Conservation (phyloP, 1,140 invertebrate species). For the Helicoverpa armigera region DNA sequence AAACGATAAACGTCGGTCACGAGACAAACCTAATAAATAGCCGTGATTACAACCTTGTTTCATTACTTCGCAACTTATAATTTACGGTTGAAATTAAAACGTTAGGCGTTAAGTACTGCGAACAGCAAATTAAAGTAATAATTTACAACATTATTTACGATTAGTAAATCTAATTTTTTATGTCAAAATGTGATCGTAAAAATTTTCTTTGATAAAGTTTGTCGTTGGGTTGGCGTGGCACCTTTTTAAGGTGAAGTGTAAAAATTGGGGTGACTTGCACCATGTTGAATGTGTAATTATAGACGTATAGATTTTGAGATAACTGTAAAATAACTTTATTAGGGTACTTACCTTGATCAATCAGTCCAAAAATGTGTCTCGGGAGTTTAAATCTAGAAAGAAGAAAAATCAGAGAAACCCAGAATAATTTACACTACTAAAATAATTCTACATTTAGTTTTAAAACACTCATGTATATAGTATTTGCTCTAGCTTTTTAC, state of each 20-base stretch:
- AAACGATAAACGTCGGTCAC: background rate
- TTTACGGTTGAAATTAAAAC: conserved; percentile 37
- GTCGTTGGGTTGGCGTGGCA: background rate
- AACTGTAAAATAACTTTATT: too few species aligned
- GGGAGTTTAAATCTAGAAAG: too few species aligned
- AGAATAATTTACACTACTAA: background rate
- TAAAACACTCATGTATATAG: background rate
- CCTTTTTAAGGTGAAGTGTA: background rate
- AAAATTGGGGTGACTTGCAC: background rate
- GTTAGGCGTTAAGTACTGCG: conserved; percentile 14
- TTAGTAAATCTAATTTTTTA: conserved; percentile 43
- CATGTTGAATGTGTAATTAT: background rate
- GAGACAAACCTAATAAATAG: conserved; percentile 39
- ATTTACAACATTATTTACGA: conserved; percentile 46
- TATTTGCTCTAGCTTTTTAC: conserved; percentile 2
- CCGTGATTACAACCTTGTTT: conserved; percentile 38
- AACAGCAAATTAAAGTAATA: conserved; percentile 42
- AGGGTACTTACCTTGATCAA: too few species aligned
- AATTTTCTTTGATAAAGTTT: conserved; percentile 39
- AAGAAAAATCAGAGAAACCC: too few species aligned
- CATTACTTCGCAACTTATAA: conserved; percentile 27
- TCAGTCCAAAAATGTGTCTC: too few species aligned
- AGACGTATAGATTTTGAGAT: too few species aligned
- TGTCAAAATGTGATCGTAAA: conserved; percentile 19
- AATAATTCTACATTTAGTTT: too few species aligned